Base-by-base conservation (phyloP, 2,113 vertebrate species). In the Pangasianodon hypophthalmus region DNA sequence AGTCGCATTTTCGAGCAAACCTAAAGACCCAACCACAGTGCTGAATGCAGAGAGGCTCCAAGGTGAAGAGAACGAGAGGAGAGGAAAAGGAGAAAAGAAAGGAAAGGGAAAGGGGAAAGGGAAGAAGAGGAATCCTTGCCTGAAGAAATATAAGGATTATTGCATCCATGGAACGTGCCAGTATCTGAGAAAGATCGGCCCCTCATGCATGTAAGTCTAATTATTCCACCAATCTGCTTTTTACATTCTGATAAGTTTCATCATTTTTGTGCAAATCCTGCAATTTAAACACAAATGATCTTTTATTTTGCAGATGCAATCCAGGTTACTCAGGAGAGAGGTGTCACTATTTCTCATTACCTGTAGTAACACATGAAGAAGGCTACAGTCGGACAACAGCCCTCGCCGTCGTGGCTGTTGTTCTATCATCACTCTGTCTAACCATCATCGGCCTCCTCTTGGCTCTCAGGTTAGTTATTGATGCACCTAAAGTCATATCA, bases 101-200 rank as follows among this genome's bases (percentile, higher is more conserved):
- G 96, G 94, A 89, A 98, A 92, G 94, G 97, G 96, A 75, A 98
- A 98, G 87, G 97, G 98, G 1, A 95, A 96, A 93, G 98, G 98
- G 21, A 97, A 94, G 94, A 99, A 99, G 95, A 97, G 97, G 94
- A 97, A 99, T 89, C 98, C 98, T 0, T 99, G 98, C 91, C 95
- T 97, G 94, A 95, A 91, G 93, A 99, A 97, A 91, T 99, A 96
- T 92, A 99, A 98, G 91, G 97, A 98, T 92, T 99, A 96, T 94
- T 99, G 98, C 92, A 98, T 99, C 93, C 98, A 99, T 0, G 98
- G 98, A 81, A 97, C 97, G 87, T 99, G 98, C 95, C 96, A 96
- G 90, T 98, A 98, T 85, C 92, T 97, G 89, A 96, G 93, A 94
- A 94, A 96, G 84, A 83, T 98, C 16, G 87, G 91, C 60, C 96